Percentiles rank a stretch among this genome's conserved stretches.
These are phyloP conservation scores for Felis chaus DNA, from an alignment of 2,113 vertebrate genomes.

Conservation along the genomic window DNA sequence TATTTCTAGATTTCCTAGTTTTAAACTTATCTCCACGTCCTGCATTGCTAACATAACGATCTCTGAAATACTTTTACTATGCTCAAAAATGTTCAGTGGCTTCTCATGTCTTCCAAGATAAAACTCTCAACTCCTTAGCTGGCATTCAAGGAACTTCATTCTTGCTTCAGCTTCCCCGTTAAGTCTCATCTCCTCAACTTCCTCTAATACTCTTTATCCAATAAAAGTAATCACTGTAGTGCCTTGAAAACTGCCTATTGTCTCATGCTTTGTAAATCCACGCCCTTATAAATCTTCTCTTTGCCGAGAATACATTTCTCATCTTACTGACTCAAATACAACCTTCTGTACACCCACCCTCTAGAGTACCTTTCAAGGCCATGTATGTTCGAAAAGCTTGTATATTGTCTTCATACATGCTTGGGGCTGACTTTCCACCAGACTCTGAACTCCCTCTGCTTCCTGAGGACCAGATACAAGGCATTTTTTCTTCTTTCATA, in stretches of 20 bases:
- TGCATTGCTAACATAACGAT: neutral
- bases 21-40: neutral
- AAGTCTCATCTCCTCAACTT: neutral
- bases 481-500: slow-evolving; percentile 1
- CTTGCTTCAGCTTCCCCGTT: neutral
- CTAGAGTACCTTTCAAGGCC: neutral
- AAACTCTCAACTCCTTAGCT: neutral
- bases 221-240: neutral
- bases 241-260: neutral
- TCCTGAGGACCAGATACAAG: neutral
- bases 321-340: neutral
- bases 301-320: neutral
- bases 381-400: neutral
- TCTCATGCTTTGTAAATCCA: neutral
- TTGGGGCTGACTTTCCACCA: neutral
- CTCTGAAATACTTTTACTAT: neutral
- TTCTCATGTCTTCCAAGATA: neutral
- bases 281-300: neutral
- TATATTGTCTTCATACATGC: neutral
- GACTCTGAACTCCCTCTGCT: neutral
- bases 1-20: slow-evolving; percentile 16
- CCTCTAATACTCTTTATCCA: neutral
- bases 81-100: neutral
- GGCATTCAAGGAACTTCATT: neutral
- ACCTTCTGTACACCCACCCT: neutral